Base-by-base conservation (phyloP, 1,140 invertebrate genomes). In the Drosophila tani region DNA sequence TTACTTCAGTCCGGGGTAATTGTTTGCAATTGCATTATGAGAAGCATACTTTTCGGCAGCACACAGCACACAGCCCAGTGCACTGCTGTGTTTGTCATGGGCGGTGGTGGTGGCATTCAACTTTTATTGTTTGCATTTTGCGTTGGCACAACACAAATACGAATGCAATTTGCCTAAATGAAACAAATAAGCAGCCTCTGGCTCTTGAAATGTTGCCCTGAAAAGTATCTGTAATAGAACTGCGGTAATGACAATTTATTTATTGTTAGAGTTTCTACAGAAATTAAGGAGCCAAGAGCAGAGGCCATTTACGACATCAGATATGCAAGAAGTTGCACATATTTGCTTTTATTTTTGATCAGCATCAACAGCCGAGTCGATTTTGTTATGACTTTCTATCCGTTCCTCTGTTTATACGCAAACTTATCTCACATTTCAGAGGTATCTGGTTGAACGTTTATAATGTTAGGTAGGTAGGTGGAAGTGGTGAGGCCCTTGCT, bases 11-110 rank as follows among this genome's bases (percentile, higher is more conserved):
- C 71, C 68, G 68, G 43, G 69, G 51, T 69, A 80, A 88, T 90
- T 88, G 75, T 79, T 79, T 68, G 66, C 70, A 81, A 85, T 88
- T 81, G 63, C 85, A 88, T 81, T 84, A 90, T 88, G 81, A 75
- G 63, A 47, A 68, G 74, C 67, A 81, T 74, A 84, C 79, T 88
- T 84, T 67, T 63, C 41, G 64, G 55, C 40, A 55, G 50, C 64
- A 46, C 53, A 32, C 14, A 32, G 32, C 32, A 35, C 1, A 35
- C 8, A 55, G 50, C 57, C 46, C 46, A 32, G n/a, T 41, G 32
- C 32, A 27, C 19, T 24, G 5, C 17, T 40, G 21, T 38, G 38
- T 46, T 46, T 63, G 62, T 64, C 67, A 55, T 46, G 64, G 32
- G 6, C 38, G 24, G 29, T 32, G 40, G 29, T 32, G 40, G n/a